Conservation (phyloP, 2,113 vertebrate species). For the Uropsilus gracilis region DNA sequence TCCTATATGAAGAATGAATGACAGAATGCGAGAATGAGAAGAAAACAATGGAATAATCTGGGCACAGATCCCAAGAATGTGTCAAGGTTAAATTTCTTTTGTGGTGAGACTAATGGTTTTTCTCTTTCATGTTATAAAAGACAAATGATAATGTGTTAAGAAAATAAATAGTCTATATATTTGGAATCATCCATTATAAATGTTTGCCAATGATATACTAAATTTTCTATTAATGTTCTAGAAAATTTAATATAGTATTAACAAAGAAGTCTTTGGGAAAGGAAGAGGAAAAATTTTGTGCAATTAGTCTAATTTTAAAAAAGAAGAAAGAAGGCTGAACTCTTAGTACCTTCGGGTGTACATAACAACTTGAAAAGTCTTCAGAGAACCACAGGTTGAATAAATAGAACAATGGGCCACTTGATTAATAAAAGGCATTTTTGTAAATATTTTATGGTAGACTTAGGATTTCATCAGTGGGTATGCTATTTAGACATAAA, state of each 20-base stretch:
- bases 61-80: not conserved
- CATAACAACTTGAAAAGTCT: not conserved
- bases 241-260: slow-evolving; percentile 26
- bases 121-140: not conserved
- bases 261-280: not conserved
- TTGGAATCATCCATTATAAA: not conserved
- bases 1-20: not conserved
- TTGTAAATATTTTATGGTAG: not conserved
- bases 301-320: not conserved
- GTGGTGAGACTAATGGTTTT: not conserved
- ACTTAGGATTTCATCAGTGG: too few relatives aligned
- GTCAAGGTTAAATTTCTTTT: not conserved
- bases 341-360: not conserved
- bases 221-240: not conserved
- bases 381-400: not conserved
- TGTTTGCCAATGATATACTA: not conserved
- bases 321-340: not conserved
- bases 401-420: not conserved
- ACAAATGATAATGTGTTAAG: not conserved
- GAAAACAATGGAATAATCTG: not conserved
- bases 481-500: not conserved
- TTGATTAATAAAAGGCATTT: not conserved
- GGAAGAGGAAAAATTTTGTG: not conserved
- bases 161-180: not conserved
- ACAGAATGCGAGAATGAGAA: not conserved